Conservation (phyloP, 2,888 invertebrate genomes). For the Actias luna region DNA sequence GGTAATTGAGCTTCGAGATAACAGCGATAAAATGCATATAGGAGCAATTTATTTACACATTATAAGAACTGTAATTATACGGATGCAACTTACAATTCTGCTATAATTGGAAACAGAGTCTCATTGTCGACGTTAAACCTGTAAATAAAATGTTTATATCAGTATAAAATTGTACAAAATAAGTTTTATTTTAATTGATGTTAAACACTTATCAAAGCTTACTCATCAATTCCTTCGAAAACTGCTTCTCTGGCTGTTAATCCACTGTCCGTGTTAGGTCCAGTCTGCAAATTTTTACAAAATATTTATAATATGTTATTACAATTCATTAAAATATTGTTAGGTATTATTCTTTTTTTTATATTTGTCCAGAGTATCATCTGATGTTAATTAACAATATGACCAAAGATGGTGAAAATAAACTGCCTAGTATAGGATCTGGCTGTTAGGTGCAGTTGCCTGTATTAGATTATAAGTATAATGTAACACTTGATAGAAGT, state of each 20-base stretch:
- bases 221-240: slow-evolving; percentile 94
- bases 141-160: slow-evolving; percentile 47
- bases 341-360: too few species aligned
- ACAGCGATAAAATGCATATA: background rate
- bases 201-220: slow-evolving; percentile 50
- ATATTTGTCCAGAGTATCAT: too few species aligned
- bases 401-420: too few species aligned
- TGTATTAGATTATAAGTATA: too few species aligned
- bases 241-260: slow-evolving; percentile 88
- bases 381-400: too few species aligned
- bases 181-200: background rate
- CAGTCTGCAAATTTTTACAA: slow-evolving; percentile 81
- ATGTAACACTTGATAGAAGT: too few species aligned
- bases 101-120: slow-evolving; percentile 90
- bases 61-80: background rate
- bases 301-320: background rate
- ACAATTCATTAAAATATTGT: background rate
- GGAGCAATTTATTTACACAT: background rate
- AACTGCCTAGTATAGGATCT: too few species aligned
- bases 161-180: background rate
- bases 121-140: slow-evolving; percentile 89
- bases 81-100: slow-evolving; percentile 88
- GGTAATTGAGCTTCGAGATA: background rate
- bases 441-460: too few species aligned
- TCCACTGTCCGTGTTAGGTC: slow-evolving; percentile 96